Conservation (phyloP, 2,797 vertebrate species). For the Parauchenoglanis ngamensis region DNA sequence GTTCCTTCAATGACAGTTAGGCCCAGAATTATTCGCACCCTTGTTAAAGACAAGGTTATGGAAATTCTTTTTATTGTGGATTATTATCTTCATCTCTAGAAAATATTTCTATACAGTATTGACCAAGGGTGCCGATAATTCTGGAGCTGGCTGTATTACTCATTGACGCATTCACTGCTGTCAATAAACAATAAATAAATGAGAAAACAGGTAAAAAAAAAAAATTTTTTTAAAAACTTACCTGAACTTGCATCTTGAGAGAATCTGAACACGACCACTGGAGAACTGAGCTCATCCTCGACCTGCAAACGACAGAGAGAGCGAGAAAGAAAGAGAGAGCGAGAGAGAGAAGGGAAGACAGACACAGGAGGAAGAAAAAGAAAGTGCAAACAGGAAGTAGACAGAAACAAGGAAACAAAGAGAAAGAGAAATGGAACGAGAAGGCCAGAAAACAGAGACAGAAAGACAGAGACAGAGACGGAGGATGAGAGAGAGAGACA, state of each 20-base stretch:
- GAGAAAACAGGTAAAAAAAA: background rate
- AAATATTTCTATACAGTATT: background rate
- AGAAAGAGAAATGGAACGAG: background rate
- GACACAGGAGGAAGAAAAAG: background rate
- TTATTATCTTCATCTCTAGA: background rate
- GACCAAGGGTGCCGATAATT: background rate
- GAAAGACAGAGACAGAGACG: background rate
- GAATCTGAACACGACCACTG: slow-evolving; percentile 92
- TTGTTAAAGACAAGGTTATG: background rate
- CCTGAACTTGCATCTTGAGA: slow-evolving; percentile 76
- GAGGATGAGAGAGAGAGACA: slow-evolving; percentile 22
- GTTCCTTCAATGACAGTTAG: background rate
- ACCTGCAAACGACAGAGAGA: slow-evolving; percentile 73
- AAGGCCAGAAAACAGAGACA: background rate
- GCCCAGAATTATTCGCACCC: background rate
- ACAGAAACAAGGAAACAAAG: slow-evolving; percentile 6
- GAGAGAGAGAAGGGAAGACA: background rate
- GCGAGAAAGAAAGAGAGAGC: background rate
- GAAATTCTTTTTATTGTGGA: background rate
- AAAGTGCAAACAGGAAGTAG: background rate
- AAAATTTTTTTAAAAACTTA: no score
- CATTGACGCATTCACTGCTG: background rate
- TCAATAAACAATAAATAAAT: background rate
- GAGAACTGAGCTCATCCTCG: slow-evolving; percentile 89
- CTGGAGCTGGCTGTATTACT: background rate